Evolutionary conservation across 2,113 vertebrate genomes (phyloP).

Genomic region (Agelaius phoeniceus): DNA sequence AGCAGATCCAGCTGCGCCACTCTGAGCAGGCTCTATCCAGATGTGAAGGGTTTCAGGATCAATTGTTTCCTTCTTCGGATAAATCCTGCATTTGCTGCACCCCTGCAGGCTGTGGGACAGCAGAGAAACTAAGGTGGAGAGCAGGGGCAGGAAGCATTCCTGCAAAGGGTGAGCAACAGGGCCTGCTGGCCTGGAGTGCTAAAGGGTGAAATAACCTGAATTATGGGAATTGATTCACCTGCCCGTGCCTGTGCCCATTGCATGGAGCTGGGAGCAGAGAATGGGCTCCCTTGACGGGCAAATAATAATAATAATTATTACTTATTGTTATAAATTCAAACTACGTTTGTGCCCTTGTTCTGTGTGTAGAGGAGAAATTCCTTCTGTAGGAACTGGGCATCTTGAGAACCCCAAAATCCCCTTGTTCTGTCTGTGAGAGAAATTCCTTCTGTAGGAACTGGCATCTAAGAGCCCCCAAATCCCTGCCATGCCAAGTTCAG

Average conservation of each 20-base stretch:
- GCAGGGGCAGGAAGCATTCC: background rate
- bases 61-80: background rate
- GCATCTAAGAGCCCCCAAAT: background rate
- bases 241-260: background rate
- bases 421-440: too few relatives aligned
- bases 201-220: background rate
- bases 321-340: background rate
- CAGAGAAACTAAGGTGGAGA: background rate
- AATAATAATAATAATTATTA: background rate
- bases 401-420: background rate
- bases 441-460: too few relatives aligned
- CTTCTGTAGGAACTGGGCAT: background rate
- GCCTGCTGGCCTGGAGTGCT: accelerated
- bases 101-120: background rate
- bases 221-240: background rate
- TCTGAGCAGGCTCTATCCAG: background rate
- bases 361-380: background rate
- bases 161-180: background rate
- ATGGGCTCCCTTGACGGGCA: too few relatives aligned
- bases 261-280: background rate
- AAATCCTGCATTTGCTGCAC: background rate
- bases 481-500: background rate
- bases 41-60: background rate
- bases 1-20: background rate
- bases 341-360: accelerated